Percentiles rank a stretch among this genome's conserved stretches.
Evolutionary conservation across 2,888 invertebrate genomes (phyloP).

Genomic region (Limnephilus auricula): DNA sequence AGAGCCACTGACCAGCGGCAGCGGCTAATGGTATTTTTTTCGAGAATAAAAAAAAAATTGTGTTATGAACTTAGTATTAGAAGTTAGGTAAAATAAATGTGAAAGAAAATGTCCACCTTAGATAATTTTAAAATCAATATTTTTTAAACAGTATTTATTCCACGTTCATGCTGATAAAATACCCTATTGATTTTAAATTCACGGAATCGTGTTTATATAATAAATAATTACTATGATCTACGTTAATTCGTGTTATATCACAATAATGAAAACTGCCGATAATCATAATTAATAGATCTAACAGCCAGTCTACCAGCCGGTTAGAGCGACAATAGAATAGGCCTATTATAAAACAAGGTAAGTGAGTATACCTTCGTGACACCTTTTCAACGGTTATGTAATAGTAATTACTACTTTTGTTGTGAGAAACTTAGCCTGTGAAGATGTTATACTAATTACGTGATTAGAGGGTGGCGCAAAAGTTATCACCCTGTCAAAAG

Average conservation of each 20-base stretch:
- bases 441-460: not conserved
- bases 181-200: not conserved
- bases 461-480: no score
- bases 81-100: no score
- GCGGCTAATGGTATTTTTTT: no score
- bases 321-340: not conserved
- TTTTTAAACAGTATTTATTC: not conserved
- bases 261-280: not conserved
- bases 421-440: not conserved
- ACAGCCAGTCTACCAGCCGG: not conserved
- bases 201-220: not conserved
- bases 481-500: no score
- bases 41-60: no score
- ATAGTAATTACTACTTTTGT: not conserved
- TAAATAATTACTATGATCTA: not conserved
- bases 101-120: no score
- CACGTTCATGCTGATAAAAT: not conserved
- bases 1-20: no score
- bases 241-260: not conserved
- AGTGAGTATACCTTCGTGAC: not conserved
- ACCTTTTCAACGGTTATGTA: not conserved
- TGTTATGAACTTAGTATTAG: no score
- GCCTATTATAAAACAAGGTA: not conserved
- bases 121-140: no score
- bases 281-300: not conserved